Evolutionary conservation across 2,888 invertebrate genomes (phyloP).

Genomic region (Sclerodermus sp.): DNA sequence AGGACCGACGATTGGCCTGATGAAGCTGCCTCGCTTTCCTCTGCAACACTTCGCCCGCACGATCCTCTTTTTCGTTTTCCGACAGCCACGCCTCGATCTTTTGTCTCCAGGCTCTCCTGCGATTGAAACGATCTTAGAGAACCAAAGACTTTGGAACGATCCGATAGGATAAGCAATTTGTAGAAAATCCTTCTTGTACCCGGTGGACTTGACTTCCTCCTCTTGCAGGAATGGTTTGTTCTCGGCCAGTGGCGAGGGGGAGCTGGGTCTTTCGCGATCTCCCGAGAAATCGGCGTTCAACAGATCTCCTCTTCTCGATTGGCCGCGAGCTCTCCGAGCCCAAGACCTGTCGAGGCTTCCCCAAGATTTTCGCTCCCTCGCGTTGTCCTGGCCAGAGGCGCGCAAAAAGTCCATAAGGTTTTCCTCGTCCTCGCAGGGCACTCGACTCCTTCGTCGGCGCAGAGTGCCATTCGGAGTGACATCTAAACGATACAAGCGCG

Average conservation of each 20-base stretch:
- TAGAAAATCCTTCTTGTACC: slow-evolving; percentile 52
- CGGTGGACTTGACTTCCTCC: slow-evolving; percentile 64
- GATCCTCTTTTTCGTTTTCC: slow-evolving; percentile 81
- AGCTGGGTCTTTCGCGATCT: slow-evolving; percentile 73
- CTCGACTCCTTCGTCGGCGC: slow-evolving; percentile 77
- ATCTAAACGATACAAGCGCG: no score
- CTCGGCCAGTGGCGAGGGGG: slow-evolving; percentile 67
- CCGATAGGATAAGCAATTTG: not conserved
- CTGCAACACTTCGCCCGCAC: slow-evolving; percentile 70
- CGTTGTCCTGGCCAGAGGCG: slow-evolving; percentile 74
- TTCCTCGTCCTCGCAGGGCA: slow-evolving; percentile 82
- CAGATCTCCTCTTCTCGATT: slow-evolving; percentile 77
- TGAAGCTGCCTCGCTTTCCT: slow-evolving; percentile 68
- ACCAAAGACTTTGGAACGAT: no score
- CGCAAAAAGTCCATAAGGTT: slow-evolving; percentile 84
- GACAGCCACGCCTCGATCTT: slow-evolving; percentile 91
- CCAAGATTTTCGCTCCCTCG: slow-evolving; percentile 79
- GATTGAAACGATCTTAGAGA: no score
- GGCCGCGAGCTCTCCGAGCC: slow-evolving; percentile 78
- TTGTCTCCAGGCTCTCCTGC: slow-evolving; percentile 79
- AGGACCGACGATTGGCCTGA: slow-evolving; percentile 74
- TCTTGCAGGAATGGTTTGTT: slow-evolving; percentile 60
- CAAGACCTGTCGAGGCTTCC: slow-evolving; percentile 90
- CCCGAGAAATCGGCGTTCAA: slow-evolving; percentile 72
- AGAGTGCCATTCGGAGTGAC: slow-evolving; percentile 89